Percentiles rank a stretch among this genome's conserved stretches.
These are phyloP conservation scores for Synanthedon tipuliformis DNA, from an alignment of 2,888 invertebrate genomes.

Conservation along the genomic window DNA sequence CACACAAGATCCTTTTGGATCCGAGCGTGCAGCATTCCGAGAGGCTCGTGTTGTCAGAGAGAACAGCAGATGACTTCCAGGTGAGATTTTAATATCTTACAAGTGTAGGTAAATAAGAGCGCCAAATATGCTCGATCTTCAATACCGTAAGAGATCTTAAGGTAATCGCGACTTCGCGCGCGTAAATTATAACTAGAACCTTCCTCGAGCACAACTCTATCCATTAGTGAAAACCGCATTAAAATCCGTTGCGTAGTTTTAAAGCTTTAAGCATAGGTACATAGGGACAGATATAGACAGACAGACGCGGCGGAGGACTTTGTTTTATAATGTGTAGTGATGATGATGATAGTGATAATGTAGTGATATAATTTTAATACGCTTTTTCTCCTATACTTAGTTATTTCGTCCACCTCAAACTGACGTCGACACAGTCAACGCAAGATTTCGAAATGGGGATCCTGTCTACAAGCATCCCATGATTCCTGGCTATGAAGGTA, in stretches of 20 bases:
- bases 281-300: no score
- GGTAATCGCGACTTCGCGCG: no score
- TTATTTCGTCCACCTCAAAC: slow-evolving; percentile 73
- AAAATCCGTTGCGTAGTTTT: no score
- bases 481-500: slow-evolving; percentile 81
- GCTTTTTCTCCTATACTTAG: slow-evolving; percentile 25
- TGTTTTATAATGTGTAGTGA: no score
- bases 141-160: no score
- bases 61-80: slow-evolving; percentile 73
- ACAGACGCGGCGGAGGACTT: no score
- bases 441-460: slow-evolving; percentile 74
- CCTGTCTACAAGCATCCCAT: slow-evolving; percentile 79
- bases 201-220: no score
- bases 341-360: no score
- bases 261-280: no score
- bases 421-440: slow-evolving; percentile 75
- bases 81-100: slow-evolving; percentile 26
- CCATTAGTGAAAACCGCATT: no score
- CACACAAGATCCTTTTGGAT: slow-evolving; percentile 80
- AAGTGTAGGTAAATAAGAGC: background rate
- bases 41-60: slow-evolving; percentile 75
- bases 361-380: slow-evolving; percentile 1
- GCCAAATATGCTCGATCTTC: no score
- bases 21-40: slow-evolving; percentile 80
- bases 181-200: no score